These are phyloP conservation scores for Atrina japonica DNA, from an alignment of 2,888 invertebrate species.

Conservation along the genomic window DNA sequence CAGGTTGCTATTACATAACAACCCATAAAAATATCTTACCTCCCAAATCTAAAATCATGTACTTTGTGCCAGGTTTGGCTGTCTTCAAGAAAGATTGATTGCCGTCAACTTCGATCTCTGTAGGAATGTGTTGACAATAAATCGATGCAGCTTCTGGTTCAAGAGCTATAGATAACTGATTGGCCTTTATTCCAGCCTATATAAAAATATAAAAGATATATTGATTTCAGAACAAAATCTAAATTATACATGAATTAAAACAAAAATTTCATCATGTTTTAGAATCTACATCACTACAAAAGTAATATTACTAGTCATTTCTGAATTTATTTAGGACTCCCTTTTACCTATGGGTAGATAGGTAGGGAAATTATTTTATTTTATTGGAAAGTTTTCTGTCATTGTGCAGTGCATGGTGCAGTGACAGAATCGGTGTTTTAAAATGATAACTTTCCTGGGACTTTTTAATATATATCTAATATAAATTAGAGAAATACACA, in stretches of 20 bases:
- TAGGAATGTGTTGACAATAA: conserved; percentile 30
- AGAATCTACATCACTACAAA: neutral
- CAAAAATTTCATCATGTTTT: too few species aligned
- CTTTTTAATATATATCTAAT: too few species aligned
- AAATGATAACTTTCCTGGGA: too few species aligned
- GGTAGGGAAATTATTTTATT: too few species aligned
- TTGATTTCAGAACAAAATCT: neutral
- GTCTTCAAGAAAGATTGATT: conserved; percentile 5
- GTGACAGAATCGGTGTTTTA: too few species aligned
- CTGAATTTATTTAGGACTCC: too few species aligned
- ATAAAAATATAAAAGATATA: neutral
- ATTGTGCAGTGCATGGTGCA: too few species aligned
- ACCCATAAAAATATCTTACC: conserved; percentile 1
- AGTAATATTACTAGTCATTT: too few species aligned
- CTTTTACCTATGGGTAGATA: too few species aligned
- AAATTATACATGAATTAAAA: neutral
- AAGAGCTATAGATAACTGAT: conserved; percentile 22
- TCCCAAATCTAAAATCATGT: conserved; percentile 30
- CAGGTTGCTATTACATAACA: too few species aligned
- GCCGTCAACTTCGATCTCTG: conserved; percentile 11
- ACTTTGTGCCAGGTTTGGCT: conserved; percentile 21
- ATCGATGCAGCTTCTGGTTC: conserved; percentile 33
- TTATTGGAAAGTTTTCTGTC: too few species aligned
- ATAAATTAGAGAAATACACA: too few species aligned
- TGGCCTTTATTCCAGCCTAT: conserved; percentile 29